Evolutionary conservation across 2,797 vertebrate species (phyloP).

Genomic region (Anabacerthia variegaticeps): DNA sequence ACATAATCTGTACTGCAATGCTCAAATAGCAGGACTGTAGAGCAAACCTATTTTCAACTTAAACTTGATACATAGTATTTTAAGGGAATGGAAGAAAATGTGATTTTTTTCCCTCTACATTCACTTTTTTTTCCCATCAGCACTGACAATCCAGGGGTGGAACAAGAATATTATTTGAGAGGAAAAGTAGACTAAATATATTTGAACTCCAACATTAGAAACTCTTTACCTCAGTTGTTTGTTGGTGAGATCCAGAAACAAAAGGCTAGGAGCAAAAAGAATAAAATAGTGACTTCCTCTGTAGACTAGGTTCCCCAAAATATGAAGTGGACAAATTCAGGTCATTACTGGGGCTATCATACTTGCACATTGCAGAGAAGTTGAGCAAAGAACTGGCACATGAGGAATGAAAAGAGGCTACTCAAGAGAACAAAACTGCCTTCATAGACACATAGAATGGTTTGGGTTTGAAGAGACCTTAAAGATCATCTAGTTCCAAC

Average conservation of each 20-base stretch:
- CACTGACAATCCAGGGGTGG: background rate
- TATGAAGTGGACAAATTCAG: background rate
- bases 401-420: background rate
- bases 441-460: background rate
- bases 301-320: background rate
- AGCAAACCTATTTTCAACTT: background rate
- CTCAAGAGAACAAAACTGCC: background rate
- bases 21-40: background rate
- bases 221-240: background rate
- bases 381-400: background rate
- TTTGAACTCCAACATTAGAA: background rate
- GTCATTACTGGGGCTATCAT: accelerated
- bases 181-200: background rate
- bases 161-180: background rate
- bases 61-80: background rate
- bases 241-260: background rate
- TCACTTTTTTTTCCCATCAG: background rate
- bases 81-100: background rate
- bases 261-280: background rate
- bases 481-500: background rate
- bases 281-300: background rate
- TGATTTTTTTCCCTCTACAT: background rate
- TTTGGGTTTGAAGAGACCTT: background rate
- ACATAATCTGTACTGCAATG: background rate
- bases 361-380: background rate